phyloP scores from a whole-genome alignment of 2,113 vertebrate genomes.

The Hippocampus mohnikei region DNA sequence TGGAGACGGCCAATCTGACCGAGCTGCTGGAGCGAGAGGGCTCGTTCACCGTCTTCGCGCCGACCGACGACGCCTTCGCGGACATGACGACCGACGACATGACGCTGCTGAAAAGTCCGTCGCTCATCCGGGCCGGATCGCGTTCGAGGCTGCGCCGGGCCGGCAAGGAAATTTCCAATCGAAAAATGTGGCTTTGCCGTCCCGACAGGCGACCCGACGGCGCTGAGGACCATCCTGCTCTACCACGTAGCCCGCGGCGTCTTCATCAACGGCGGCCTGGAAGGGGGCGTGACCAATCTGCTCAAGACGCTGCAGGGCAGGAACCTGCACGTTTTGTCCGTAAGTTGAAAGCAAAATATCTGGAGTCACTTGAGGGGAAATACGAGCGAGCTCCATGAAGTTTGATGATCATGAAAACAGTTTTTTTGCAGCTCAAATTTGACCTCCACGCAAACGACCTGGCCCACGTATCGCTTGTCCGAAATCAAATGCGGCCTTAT shows the following conservation, averaged over 20 bases:
- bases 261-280: conserved; percentile 90
- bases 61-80: conserved; percentile 88
- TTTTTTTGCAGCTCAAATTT: too few relatives aligned
- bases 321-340: conserved; percentile 77
- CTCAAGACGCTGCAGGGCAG: conserved; percentile 89
- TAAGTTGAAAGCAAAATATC: neutral
- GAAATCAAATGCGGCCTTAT: neutral
- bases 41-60: conserved; percentile 89
- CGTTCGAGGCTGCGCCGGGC: neutral
- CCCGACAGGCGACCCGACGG: conserved; percentile 79
- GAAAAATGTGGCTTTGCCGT: neutral
- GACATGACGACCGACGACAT: conserved; percentile 78
- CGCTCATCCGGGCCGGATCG: neutral
- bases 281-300: conserved; percentile 89
- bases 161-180: too few relatives aligned
- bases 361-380: too few relatives aligned
- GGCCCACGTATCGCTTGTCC: neutral
- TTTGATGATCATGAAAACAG: too few relatives aligned
- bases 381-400: too few relatives aligned
- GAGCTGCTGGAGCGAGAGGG: conserved; percentile 81
- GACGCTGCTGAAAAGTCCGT: conserved; percentile 79
- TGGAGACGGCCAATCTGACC: conserved; percentile 84
- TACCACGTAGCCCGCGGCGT: conserved; percentile 90
- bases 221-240: conserved; percentile 86
- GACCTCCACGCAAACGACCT: too few relatives aligned